These are phyloP conservation scores for Tragelaphus eurycerus DNA, from an alignment of 2,797 vertebrate species.

Conservation along the genomic window DNA sequence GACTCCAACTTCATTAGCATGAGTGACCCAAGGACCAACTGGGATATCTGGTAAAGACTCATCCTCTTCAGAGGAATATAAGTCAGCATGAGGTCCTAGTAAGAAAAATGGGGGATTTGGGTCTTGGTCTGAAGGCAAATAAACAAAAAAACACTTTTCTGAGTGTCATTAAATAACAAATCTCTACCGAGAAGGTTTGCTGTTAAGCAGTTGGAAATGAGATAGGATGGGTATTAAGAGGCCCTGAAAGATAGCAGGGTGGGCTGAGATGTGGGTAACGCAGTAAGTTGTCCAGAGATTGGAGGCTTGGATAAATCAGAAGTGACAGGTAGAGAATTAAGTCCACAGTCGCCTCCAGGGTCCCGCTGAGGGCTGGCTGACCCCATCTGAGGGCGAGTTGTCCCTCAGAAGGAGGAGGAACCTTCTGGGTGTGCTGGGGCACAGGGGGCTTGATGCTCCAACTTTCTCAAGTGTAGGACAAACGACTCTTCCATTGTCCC, in stretches of 20 bases:
- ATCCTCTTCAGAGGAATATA: background rate
- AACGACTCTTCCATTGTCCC: background rate
- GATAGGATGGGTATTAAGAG: background rate
- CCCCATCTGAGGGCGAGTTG: background rate
- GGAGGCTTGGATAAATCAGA: background rate
- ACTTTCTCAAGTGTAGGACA: background rate
- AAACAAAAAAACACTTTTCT: background rate
- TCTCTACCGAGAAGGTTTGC: background rate
- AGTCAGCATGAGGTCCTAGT: background rate
- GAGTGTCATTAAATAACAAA: background rate
- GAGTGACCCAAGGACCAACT: background rate
- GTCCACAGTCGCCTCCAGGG: background rate
- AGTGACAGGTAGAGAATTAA: background rate
- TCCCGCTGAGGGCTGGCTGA: background rate
- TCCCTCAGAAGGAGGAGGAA: background rate
- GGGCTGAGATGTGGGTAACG: background rate
- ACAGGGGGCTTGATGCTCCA: background rate
- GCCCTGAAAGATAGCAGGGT: background rate
- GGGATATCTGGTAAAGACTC: background rate
- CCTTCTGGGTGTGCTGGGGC: background rate
- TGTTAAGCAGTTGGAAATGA: background rate
- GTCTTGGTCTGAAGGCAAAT: background rate
- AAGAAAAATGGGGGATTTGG: background rate
- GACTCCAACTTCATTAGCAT: background rate
- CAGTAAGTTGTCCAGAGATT: background rate